phyloP scores from a whole-genome alignment of 2,113 vertebrate species.

The Phyllopteryx taeniolatus region DNA sequence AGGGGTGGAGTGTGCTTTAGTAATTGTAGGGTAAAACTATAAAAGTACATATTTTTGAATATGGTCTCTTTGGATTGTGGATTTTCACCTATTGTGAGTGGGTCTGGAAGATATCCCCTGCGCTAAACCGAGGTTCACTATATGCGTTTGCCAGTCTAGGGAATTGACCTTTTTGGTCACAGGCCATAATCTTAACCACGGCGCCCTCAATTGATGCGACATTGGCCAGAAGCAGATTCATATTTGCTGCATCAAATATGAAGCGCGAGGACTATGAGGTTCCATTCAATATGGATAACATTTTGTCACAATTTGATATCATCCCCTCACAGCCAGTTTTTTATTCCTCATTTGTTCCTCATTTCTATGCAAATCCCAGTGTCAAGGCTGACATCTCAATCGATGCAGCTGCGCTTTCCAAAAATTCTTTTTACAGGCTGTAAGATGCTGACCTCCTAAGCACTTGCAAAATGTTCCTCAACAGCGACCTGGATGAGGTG shows the following conservation, averaged over 20 bases:
- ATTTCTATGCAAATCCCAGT: constrained; percentile 41
- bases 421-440: constrained; percentile 29
- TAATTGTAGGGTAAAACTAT: no score
- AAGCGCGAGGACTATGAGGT: neutral
- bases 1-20: no score
- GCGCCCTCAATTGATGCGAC: neutral
- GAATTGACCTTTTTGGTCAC: neutral
- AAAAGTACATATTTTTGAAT: no score
- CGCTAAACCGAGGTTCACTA: neutral
- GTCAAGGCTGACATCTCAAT: constrained; percentile 20
- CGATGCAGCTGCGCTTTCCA: constrained; percentile 4
- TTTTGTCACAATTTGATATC: constrained; percentile 18
- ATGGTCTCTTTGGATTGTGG: no score
- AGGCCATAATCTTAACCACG: neutral
- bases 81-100: no score
- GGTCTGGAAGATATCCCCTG: no score
- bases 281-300: neutral
- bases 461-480: constrained; percentile 27
- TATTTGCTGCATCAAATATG: neutral
- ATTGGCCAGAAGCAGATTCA: neutral
- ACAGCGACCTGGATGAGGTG: constrained; percentile 53
- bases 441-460: constrained; percentile 37
- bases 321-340: neutral
- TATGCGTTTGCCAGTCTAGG: neutral
- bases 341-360: constrained; percentile 6